Evolutionary conservation across 1,140 invertebrate genomes (phyloP).

Genomic region (Calosoma granatense): DNA sequence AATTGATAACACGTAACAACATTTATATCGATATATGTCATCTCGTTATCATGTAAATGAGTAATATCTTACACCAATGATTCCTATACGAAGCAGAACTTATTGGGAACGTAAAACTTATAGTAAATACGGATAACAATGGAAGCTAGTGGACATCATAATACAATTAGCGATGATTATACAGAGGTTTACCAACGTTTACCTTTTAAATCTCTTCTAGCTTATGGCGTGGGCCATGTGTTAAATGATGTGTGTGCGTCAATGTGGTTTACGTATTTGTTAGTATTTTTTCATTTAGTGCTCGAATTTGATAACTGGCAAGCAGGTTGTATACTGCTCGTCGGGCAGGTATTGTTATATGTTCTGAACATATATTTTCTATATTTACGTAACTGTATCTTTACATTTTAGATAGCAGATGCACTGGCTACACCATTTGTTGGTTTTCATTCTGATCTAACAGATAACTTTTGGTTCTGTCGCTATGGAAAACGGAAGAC

Average conservation of each 20-base stretch:
- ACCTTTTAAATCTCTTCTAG: constrained; percentile 26
- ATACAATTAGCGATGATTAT: constrained; percentile 25
- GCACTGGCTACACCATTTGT: constrained; percentile 82
- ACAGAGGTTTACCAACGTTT: constrained; percentile 31
- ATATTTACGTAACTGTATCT: background rate
- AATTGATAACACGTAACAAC: too few species aligned
- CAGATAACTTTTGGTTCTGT: constrained; percentile 50
- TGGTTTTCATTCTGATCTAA: constrained; percentile 74
- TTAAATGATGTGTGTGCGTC: constrained; percentile 92
- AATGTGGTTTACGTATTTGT: constrained; percentile 96
- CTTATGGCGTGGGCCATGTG: constrained; percentile 71
- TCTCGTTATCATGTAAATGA: too few species aligned
- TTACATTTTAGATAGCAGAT: constrained; percentile 57
- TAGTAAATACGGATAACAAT: too few species aligned
- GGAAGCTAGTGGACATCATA: background rate
- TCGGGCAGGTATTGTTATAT: constrained; percentile 53
- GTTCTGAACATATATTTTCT: too few species aligned
- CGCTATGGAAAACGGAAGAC: constrained; percentile 77
- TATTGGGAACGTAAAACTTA: too few species aligned
- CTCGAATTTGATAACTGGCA: constrained; percentile 61
- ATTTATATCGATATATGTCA: too few species aligned
- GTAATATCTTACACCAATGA: too few species aligned
- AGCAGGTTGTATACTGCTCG: constrained; percentile 69
- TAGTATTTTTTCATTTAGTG: constrained; percentile 84
- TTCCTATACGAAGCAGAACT: too few species aligned